Base-by-base conservation (phyloP, 2,113 vertebrate species). In the Prunella fulvescens region DNA sequence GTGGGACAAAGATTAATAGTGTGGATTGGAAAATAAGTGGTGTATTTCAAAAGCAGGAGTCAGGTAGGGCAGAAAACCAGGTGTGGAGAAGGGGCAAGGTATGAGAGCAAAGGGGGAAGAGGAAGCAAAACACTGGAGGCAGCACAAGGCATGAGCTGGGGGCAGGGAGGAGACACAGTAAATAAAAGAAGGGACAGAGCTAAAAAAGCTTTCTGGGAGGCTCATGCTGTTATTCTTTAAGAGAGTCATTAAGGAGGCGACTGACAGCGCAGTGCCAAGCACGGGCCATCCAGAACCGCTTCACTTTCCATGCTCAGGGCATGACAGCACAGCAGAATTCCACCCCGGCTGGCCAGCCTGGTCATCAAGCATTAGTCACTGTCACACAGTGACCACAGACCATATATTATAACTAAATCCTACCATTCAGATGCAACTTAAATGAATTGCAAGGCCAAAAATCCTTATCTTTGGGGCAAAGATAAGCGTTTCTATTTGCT, bases 281-380 rank as follows among this genome's bases (percentile, higher is more conserved):
- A 25, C 17, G 37, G 88, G 94, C 90, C 88, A 86, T 60, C 40
- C 92, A 81, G 81, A 88, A 29, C 26, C 0, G 1, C 86, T 90
- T 33, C 78, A 4, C 83, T 92, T 45, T 24, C 56, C 7, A 4
- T 24, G 86, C 83, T 51, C 86, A 48, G 93, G 88, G 72, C 86
- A 71, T 28, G 88, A 92, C 82, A 95, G 72, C 82, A 15, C 93
- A 92, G 95, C 94, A 95, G 61, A 84, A 88, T 81, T 62, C 45
- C 94, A 92, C 20, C 82, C 87, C 14, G 80, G 67, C 88, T 12
- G 66, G 86, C 80, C 93, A 73, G 88, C 22, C 76, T 19, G 86
- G 60, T 60, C 90, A 94, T 6, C 88, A 53, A 82, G 93, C 92
- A 94, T 95, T 91, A 96, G 81, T 93, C 95, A 88, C 88, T 92